Percentiles rank a stretch among this genome's conserved stretches.
These are phyloP conservation scores for Suncus etruscus DNA, from an alignment of 2,113 vertebrate species.

Conservation along the genomic window DNA sequence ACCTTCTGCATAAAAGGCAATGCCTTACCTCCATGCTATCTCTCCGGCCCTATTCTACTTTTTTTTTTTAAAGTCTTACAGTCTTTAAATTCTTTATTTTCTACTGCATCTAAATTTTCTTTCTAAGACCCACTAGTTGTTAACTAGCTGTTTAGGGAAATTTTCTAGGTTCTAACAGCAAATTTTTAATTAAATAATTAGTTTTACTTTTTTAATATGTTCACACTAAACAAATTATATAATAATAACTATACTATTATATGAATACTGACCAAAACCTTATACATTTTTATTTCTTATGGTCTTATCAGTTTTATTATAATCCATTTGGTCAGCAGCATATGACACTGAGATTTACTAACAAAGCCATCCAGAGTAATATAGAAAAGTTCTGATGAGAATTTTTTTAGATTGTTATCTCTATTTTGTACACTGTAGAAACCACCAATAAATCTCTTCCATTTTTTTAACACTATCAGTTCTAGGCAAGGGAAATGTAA, in stretches of 20 bases:
- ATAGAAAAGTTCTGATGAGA: not conserved
- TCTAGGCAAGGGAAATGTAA: not conserved
- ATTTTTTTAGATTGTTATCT: not conserved
- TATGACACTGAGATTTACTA: not conserved
- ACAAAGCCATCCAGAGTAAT: not conserved
- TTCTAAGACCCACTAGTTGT: slow-evolving; percentile 41
- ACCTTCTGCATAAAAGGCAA: too few relatives aligned
- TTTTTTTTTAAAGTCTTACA: slow-evolving; percentile 17
- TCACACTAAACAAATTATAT: not conserved
- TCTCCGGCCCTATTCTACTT: too few relatives aligned
- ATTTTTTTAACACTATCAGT: not conserved
- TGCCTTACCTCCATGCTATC: too few relatives aligned
- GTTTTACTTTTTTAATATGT: slow-evolving; percentile 48
- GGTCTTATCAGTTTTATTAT: not conserved
- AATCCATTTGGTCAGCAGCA: not conserved
- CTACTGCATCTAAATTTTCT: slow-evolving; percentile 34
- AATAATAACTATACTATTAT: slow-evolving; percentile 8
- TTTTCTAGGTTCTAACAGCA: slow-evolving; percentile 42
- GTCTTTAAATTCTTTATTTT: slow-evolving; percentile 19
- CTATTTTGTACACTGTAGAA: not conserved
- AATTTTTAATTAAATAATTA: slow-evolving; percentile 52
- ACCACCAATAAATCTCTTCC: not conserved
- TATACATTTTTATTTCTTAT: not conserved
- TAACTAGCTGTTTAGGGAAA: slow-evolving; percentile 6
- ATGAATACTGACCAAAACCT: slow-evolving; percentile 23